Evolutionary conservation across 1,140 invertebrate species (phyloP).

Genomic region (Cataglyphis hispanica): DNA sequence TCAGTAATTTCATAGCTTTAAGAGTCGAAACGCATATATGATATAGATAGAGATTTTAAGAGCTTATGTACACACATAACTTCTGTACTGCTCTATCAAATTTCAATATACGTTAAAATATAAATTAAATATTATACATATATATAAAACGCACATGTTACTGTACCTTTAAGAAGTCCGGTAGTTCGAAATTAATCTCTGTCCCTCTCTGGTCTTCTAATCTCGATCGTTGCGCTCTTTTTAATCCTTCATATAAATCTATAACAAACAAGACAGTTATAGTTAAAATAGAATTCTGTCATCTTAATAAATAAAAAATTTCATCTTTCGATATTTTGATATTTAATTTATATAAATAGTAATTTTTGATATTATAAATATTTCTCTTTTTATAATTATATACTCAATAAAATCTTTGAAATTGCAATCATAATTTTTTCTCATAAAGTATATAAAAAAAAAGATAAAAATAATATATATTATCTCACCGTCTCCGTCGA

Average conservation of each 20-base stretch:
- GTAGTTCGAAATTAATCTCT: slow-evolving; percentile 93
- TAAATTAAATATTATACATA: background rate
- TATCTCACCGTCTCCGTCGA: slow-evolving; percentile 89
- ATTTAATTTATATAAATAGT: background rate
- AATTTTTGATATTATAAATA: background rate
- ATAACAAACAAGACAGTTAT: slow-evolving; percentile 68
- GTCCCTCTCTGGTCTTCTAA: slow-evolving; percentile 94
- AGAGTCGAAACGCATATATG: slow-evolving; percentile 61
- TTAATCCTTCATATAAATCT: slow-evolving; percentile 92
- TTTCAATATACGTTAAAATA: background rate
- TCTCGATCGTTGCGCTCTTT: slow-evolving; percentile 91
- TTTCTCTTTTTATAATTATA: slow-evolving; percentile 9
- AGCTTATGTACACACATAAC: background rate
- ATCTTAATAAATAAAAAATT: background rate
- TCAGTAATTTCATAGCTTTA: slow-evolving; percentile 74
- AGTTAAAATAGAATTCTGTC: slow-evolving; percentile 2
- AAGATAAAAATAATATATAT: slow-evolving; percentile 6
- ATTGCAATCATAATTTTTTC: background rate
- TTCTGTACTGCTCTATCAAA: slow-evolving; percentile 22
- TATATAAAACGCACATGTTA: background rate
- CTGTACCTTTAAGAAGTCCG: slow-evolving; percentile 91
- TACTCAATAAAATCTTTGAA: slow-evolving; percentile 16
- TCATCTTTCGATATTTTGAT: background rate
- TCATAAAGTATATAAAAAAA: slow-evolving; percentile 27
- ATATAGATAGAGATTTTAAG: slow-evolving; percentile 57